Conservation (phyloP, 2,888 invertebrate species). For the Apodemia hepburni region DNA sequence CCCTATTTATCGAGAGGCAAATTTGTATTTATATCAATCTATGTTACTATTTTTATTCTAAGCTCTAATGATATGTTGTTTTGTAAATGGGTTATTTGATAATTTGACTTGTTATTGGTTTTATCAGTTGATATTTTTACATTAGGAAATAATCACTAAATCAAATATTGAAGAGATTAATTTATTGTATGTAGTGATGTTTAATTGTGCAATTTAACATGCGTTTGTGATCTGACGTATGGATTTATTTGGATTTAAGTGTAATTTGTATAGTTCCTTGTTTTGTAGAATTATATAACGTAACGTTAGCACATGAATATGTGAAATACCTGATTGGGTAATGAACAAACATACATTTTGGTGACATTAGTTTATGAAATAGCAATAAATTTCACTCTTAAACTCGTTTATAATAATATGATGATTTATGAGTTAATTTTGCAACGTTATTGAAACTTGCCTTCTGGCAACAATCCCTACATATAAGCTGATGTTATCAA, state of each 20-base stretch:
- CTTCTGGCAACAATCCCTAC: conserved; percentile 5
- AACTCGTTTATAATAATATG: conserved; percentile 30
- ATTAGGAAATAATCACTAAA: conserved; percentile 50
- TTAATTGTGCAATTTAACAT: conserved; percentile 70
- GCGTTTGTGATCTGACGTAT: conserved; percentile 77
- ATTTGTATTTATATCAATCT: background rate
- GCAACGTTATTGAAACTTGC: conserved; percentile 12
- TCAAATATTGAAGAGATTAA: conserved; percentile 70
- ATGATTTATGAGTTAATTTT: conserved; percentile 49
- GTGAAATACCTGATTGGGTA: conserved; percentile 21
- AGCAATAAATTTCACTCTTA: conserved; percentile 60
- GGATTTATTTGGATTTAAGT: conserved; percentile 65
- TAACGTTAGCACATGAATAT: conserved; percentile 23
- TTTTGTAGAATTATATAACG: conserved; percentile 63
- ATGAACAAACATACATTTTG: conserved; percentile 56
- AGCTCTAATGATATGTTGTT: conserved; percentile 24
- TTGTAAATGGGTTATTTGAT: conserved; percentile 57
- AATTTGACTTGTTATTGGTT: conserved; percentile 54
- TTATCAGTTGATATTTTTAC: conserved; percentile 73
- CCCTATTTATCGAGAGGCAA: conserved; percentile 3
- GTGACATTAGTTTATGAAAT: conserved; percentile 62
- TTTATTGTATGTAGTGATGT: conserved; percentile 67
- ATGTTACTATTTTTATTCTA: conserved; percentile 13
- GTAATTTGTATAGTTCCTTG: conserved; percentile 77
- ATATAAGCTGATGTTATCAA: conserved; percentile 12